A percentile compares a stretch with the other conserved stretches of the same genome.
Evolutionary conservation across 2,888 invertebrate genomes (phyloP).

Genomic region (Melieria omissa): DNA sequence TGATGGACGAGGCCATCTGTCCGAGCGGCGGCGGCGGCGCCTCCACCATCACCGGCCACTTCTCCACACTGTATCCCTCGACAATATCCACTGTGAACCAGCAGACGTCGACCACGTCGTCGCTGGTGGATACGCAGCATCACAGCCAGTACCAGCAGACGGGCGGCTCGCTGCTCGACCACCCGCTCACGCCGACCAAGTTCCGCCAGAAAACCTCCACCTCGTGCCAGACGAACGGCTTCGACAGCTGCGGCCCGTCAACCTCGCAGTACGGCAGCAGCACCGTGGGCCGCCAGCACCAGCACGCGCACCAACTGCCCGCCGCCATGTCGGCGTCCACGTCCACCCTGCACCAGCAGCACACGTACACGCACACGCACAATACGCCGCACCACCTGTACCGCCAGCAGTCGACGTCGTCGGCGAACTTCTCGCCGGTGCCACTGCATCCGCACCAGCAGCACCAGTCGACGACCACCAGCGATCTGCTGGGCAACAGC

Average conservation of each 20-base stretch:
- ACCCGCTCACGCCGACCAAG: slow-evolving; percentile 65
- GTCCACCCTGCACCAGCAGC: slow-evolving; percentile 52
- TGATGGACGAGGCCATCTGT: slow-evolving; percentile 62
- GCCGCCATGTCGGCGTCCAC: slow-evolving; percentile 55
- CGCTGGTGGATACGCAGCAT: slow-evolving; percentile 63
- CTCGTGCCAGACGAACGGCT: slow-evolving; percentile 64
- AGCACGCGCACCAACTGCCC: slow-evolving; percentile 38
- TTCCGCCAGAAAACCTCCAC: slow-evolving; percentile 63
- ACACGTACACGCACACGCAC: slow-evolving; percentile 38
- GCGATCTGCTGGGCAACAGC: slow-evolving; percentile 62
- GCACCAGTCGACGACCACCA: slow-evolving; percentile 66
- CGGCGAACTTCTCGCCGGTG: slow-evolving; percentile 65
- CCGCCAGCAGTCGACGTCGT: slow-evolving; percentile 64
- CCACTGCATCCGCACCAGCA: slow-evolving; percentile 65
- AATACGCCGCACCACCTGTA: slow-evolving; percentile 57
- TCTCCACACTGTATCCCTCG: slow-evolving; percentile 62
- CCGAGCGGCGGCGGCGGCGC: slow-evolving; percentile 39
- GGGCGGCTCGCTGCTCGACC: slow-evolving; percentile 65
- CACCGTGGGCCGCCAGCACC: slow-evolving; percentile 28
- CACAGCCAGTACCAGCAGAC: slow-evolving; percentile 66
- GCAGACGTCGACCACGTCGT: slow-evolving; percentile 65
- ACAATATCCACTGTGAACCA: slow-evolving; percentile 62
- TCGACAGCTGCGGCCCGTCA: slow-evolving; percentile 46
- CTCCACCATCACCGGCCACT: slow-evolving; percentile 51
- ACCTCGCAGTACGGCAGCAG: slow-evolving; percentile 45